A percentile compares a stretch with the other conserved stretches of the same genome.
These are phyloP conservation scores for Coenonympha arcania DNA, from an alignment of 2,888 invertebrate genomes.

Conservation along the genomic window DNA sequence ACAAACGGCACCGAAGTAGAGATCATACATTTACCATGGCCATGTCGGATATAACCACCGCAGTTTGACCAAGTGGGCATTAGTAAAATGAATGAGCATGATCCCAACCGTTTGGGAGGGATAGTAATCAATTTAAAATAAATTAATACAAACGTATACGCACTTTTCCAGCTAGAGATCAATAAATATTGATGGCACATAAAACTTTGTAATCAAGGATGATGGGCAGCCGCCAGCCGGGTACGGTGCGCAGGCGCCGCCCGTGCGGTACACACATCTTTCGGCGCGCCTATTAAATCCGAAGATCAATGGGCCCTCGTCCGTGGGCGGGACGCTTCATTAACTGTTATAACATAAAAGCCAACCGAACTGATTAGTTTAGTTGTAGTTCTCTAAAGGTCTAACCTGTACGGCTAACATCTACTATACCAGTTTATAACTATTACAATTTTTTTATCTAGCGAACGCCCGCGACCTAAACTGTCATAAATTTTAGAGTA, in stretches of 20 bases:
- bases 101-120: background rate
- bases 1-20: too few relatives aligned
- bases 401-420: constrained; percentile 28
- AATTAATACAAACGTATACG: background rate
- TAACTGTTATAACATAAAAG: constrained; percentile 68
- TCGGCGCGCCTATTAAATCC: constrained; percentile 58
- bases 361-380: constrained; percentile 64
- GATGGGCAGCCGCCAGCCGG: constrained; percentile 16
- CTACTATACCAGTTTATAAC: too few relatives aligned
- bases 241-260: constrained; percentile 22
- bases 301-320: constrained; percentile 61
- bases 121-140: background rate
- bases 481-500: too few relatives aligned
- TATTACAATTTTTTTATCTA: too few relatives aligned
- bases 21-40: too few relatives aligned
- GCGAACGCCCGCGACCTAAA: too few relatives aligned
- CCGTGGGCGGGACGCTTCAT: constrained; percentile 69
- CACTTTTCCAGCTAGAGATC: background rate
- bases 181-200: constrained; percentile 13
- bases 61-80: too few relatives aligned
- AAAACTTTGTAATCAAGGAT: constrained; percentile 16
- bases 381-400: constrained; percentile 54
- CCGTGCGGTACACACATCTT: constrained; percentile 19
- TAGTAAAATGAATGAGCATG: too few relatives aligned
- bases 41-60: too few relatives aligned